Evolutionary conservation across 2,888 invertebrate genomes (phyloP), one percentile per base, ranked within the genome.

Genomic region (Apocheima hispidaria): DNA sequence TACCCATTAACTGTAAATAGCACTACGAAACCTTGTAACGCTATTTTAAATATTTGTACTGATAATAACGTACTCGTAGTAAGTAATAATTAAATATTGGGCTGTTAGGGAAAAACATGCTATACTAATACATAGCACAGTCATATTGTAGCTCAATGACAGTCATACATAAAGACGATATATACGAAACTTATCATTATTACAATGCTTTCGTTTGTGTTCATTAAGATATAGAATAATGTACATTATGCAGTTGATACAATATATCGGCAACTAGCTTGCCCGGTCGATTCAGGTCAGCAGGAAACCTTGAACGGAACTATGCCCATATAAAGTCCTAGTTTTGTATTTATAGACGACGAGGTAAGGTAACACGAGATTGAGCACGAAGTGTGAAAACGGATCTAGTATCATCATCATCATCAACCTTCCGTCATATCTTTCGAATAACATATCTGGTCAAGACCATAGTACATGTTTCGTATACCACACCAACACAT

Each of bases 241-340:
- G 44, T 41, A 51, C n/a, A n/a, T n/a, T 50, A 49, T 53, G 48
- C 35, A 33, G 49, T 21, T 23, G 14, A 49, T 59, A 56, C 53
- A n/a, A n/a, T n/a, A 58, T 48, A 60, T 52, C 48, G 21, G 53
- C 51, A 49, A 62, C 64, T 54, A 12, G 48, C 36, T n/a, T n/a
- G n/a, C n/a, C n/a, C 50, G 54, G 52, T 52, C 23, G 20, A 66
- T 69, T 67, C 61, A 68, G 65, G 69, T 61, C 70, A 69, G 49
- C 68, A 60, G 68, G 65, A 65, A 69, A 71, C 72, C 69, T 73
- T 73, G 69, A 62, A 63, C 46, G 28, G 60, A 48, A 46, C 58
- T 58, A 65, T 63, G 65, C 52, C 66, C 63, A 63, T 66, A 61
- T 63, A 40, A 54, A 59, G 41, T 49, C 49, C 51, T 59, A 58